Percentiles rank a stretch among this genome's conserved stretches.
phyloP scores from a whole-genome alignment of 2,888 invertebrate species.

The Drosophila sordidula region DNA sequence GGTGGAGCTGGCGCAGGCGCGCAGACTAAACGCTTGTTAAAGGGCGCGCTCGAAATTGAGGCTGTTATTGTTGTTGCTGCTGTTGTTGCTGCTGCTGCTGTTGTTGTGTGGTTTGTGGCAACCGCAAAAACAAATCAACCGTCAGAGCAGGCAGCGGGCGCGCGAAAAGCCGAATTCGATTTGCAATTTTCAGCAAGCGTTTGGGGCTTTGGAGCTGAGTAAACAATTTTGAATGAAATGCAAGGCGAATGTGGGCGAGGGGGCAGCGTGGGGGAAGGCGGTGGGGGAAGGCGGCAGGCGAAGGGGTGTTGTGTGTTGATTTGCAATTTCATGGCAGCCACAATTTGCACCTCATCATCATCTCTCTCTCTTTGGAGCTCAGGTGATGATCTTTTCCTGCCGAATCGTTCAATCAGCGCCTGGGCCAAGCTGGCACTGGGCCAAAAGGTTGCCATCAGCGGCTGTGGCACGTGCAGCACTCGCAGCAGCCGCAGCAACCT shows the following conservation, averaged over 20 bases:
- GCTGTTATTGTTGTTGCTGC: conserved; percentile 16
- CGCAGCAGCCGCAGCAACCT: conserved; percentile 22
- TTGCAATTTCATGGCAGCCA: conserved; percentile 80
- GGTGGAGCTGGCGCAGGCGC: conserved; percentile 29
- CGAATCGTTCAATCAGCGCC: conserved; percentile 75
- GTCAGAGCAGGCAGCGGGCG: conserved; percentile 11
- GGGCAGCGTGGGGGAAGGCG: background rate
- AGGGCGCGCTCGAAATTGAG: conserved; percentile 76
- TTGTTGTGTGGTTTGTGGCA: conserved; percentile 51
- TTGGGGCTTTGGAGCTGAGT: conserved; percentile 59
- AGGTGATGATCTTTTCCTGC: conserved; percentile 66
- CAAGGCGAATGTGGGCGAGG: conserved; percentile 28
- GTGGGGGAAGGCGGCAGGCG: background rate
- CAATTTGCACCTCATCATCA: conserved; percentile 77
- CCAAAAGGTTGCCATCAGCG: conserved; percentile 50
- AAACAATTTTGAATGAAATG: conserved; percentile 80
- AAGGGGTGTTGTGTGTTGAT: conserved; percentile 54
- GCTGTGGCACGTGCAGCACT: conserved; percentile 70
- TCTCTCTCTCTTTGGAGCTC: conserved; percentile 32
- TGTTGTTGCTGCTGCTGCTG: conserved; percentile 19
- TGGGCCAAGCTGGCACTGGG: conserved; percentile 35
- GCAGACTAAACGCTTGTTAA: conserved; percentile 77
- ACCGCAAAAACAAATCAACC: conserved; percentile 80
- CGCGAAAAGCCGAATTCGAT: conserved; percentile 41
- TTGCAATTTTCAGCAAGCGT: conserved; percentile 51